Evolutionary conservation across 2,888 invertebrate species (phyloP), one percentile per base, ranked within the genome.

Genomic region (Watsonalla binaria): DNA sequence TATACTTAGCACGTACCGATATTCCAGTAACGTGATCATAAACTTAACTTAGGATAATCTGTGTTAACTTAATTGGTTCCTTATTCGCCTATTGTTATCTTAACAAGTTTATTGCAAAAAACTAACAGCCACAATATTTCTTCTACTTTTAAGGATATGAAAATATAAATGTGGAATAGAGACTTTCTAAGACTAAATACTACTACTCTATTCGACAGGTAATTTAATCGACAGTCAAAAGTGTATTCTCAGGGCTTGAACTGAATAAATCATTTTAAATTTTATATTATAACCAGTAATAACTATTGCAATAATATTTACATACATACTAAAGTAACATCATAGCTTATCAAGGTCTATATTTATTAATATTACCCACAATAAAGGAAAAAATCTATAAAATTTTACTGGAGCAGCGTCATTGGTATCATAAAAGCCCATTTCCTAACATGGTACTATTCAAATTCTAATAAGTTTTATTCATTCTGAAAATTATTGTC

Each of bases 61-160:
- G 65, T 70, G 70, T 76, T 73, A 74, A 66, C 68, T 74, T 80
- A 77, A 84, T 82, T 76, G 77, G 78, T 78, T 80, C 67, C 64
- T 65, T 73, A 60, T n/a, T n/a, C n/a, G n/a, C 68, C 77, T 79
- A 79, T 82, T 80, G 80, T 79, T 68, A 80, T 74, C 77, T 80
- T 78, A 79, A 81, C 73, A 72, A 82, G 77, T 75, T 78, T 72
- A 66, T 76, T 73, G 68, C 66, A 68, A 78, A 75, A 77, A 74
- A 75, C 67, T 66, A 52, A 57, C 59, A 66, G 65, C 68, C 66
- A 67, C 73, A 78, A 76, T 72, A 72, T 68, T 63, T 70, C 4
- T 24, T 24, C 24, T 4, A 2, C 4, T 24, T 24, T 24, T 24
- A 4, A 24, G 24, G 1, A 24, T 4, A 24, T 24, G 4, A 24